phyloP scores from a whole-genome alignment of 2,888 invertebrate species.

The Sarcophaga caerulescens region DNA sequence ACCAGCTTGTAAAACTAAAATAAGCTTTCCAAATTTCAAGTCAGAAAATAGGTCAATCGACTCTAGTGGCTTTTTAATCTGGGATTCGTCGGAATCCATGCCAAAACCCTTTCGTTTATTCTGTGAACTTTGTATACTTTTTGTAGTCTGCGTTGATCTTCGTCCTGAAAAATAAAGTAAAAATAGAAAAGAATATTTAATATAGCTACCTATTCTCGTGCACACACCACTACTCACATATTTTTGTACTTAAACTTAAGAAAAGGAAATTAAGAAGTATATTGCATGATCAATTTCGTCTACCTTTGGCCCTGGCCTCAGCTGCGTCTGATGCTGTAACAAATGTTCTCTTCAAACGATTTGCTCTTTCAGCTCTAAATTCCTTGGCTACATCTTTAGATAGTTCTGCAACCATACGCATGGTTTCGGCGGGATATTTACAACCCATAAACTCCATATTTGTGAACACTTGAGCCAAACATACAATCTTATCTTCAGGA shows the following conservation, averaged over 20 bases:
- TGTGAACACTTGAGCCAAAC: conserved; percentile 94
- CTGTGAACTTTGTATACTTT: conserved; percentile 27
- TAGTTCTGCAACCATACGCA: conserved; percentile 88
- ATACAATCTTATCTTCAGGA: conserved; percentile 89
- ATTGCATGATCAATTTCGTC: conserved; percentile 71
- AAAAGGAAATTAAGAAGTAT: conserved; percentile 48
- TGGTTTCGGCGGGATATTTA: conserved; percentile 91
- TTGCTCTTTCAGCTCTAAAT: conserved; percentile 85
- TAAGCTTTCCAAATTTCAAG: conserved; percentile 75
- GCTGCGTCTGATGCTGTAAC: conserved; percentile 90
- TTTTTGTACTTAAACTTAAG: conserved; percentile 66
- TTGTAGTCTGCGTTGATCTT: conserved; percentile 66
- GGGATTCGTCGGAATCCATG: background rate
- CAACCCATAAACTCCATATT: conserved; percentile 85
- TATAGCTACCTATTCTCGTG: conserved; percentile 33
- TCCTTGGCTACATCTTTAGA: conserved; percentile 88
- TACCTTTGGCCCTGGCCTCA: conserved; percentile 88
- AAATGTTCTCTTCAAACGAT: conserved; percentile 87
- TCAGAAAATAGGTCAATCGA: conserved; percentile 73
- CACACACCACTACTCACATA: conserved; percentile 64
- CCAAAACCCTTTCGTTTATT: conserved; percentile 43
- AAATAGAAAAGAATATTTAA: conserved; percentile 50
- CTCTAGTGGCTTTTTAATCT: background rate
- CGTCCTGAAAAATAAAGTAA: conserved; percentile 43
- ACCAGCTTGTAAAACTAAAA: conserved; percentile 75